phyloP scores from a whole-genome alignment of 2,113 vertebrate genomes.

The Hemiscyllium ocellatum region DNA sequence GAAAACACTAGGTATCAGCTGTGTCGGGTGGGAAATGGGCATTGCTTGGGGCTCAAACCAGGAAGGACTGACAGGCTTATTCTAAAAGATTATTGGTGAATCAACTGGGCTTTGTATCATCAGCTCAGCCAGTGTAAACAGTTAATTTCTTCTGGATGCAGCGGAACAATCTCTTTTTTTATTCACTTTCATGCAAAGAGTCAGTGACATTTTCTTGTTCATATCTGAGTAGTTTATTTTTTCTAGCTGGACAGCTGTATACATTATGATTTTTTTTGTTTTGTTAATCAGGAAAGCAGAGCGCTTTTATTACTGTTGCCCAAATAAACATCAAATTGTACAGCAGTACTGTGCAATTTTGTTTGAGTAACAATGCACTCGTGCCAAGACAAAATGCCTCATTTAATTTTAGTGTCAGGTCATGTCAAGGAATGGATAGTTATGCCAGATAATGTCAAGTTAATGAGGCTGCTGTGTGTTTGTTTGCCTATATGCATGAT shows the following conservation, averaged over 20 bases:
- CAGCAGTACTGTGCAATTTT: conserved; percentile 11
- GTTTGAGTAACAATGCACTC: conserved; percentile 20
- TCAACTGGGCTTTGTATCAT: neutral
- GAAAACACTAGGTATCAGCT: neutral
- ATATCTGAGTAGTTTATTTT: conserved; percentile 29
- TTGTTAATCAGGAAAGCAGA: conserved; percentile 27
- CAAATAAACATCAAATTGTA: conserved; percentile 35
- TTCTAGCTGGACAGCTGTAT: conserved; percentile 33
- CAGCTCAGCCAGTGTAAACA: neutral
- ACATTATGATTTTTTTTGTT: conserved; percentile 35
- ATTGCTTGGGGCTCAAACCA: neutral
- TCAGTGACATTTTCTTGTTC: neutral
- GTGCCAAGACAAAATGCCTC: conserved; percentile 28
- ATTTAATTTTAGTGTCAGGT: conserved; percentile 26
- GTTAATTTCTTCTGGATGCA: no score
- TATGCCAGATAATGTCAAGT: neutral
- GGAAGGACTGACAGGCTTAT: neutral
- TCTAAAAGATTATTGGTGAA: neutral
- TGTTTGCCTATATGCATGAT: neutral
- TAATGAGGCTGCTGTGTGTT: neutral
- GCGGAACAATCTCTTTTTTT: neutral
- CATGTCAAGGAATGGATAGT: no score
- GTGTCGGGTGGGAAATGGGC: neutral
- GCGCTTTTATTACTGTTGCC: conserved; percentile 33
- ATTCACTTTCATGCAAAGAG: neutral